Percentiles rank a stretch among this genome's conserved stretches.
These are phyloP conservation scores for Diarsia rubi DNA, from an alignment of 2,888 invertebrate genomes.

Conservation along the genomic window DNA sequence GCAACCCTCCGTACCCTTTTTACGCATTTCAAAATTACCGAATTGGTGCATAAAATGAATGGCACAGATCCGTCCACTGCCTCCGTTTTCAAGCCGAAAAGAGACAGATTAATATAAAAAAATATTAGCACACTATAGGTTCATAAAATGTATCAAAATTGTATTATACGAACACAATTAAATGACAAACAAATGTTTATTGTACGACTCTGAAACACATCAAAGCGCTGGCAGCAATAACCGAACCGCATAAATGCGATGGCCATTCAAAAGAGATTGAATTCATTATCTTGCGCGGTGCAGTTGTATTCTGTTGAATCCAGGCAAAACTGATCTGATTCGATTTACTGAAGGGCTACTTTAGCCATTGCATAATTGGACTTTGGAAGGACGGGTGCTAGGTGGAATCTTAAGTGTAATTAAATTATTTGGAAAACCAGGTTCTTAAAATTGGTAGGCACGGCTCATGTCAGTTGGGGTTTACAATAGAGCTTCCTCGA, in stretches of 20 bases:
- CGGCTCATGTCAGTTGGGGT: constrained; percentile 3
- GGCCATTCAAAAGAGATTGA: constrained; percentile 67
- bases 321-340: constrained; percentile 73
- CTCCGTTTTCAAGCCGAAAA: constrained; percentile 11
- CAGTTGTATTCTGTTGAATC: constrained; percentile 75
- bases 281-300: constrained; percentile 70
- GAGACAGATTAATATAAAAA: constrained; percentile 4
- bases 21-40: neutral
- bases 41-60: neutral
- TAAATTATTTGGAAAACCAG: constrained; percentile 13
- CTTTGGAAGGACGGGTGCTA: constrained; percentile 8
- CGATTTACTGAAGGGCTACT: constrained; percentile 8
- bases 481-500: neutral
- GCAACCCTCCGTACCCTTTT: neutral
- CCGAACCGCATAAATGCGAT: constrained; percentile 62
- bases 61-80: neutral
- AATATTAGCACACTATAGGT: constrained; percentile 1
- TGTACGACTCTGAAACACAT: constrained; percentile 30
- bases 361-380: constrained; percentile 17
- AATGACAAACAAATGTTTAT: constrained; percentile 28
- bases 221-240: constrained; percentile 68
- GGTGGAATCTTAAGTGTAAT: constrained; percentile 2
- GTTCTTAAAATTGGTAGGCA: neutral
- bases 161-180: constrained; percentile 37
- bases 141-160: constrained; percentile 21